phyloP scores from a whole-genome alignment of 2,113 vertebrate genomes.

The Machaerirhynchus nigripectus region DNA sequence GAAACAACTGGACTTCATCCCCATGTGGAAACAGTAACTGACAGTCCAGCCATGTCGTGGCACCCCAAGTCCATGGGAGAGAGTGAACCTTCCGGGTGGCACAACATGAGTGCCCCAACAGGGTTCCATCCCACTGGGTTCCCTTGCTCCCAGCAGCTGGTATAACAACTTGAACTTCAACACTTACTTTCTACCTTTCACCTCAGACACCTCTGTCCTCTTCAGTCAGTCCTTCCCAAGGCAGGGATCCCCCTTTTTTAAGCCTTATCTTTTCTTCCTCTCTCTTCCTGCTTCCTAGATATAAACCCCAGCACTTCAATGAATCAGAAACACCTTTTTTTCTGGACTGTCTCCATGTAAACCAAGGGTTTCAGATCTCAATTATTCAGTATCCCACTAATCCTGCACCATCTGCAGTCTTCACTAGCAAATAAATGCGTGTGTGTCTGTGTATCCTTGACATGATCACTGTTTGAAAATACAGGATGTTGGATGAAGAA shows the following conservation, averaged over 20 bases:
- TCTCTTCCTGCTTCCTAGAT: neutral
- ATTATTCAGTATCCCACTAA: neutral
- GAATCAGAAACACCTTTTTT: neutral
- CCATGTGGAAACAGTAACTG: neutral
- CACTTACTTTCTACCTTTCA: neutral
- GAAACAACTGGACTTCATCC: neutral
- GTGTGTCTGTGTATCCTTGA: neutral
- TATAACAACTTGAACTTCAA: neutral
- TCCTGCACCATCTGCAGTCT: neutral
- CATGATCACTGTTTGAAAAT: neutral
- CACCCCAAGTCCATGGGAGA: neutral
- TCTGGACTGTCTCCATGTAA: neutral
- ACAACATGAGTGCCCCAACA: neutral
- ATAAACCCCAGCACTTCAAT: neutral
- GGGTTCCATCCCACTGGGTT: neutral
- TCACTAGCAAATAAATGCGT: neutral
- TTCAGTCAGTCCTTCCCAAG: neutral
- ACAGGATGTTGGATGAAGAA: neutral
- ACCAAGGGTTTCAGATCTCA: neutral
- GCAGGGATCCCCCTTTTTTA: fast-evolving
- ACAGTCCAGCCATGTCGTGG: fast-evolving
- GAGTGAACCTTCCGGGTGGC: fast-evolving
- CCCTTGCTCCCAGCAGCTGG: neutral
- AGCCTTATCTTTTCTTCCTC: neutral
- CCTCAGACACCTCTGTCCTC: neutral